A percentile compares a stretch with the other conserved stretches of the same genome.
These are phyloP conservation scores for Liasis olivaceus DNA, from an alignment of 2,797 vertebrate species.

Conservation along the genomic window DNA sequence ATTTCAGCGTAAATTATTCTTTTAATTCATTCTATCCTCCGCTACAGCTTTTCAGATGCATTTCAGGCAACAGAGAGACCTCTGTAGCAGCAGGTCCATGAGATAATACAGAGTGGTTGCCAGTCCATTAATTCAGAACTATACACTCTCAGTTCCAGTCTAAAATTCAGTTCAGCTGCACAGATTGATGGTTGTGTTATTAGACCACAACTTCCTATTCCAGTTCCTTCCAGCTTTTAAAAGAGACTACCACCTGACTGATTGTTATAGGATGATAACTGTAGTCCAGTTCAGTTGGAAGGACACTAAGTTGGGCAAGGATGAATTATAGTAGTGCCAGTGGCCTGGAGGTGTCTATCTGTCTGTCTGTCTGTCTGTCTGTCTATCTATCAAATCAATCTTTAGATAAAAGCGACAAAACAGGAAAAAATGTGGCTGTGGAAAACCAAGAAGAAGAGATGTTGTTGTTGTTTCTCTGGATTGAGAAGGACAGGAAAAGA, in stretches of 20 bases:
- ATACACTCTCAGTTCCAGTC: background rate
- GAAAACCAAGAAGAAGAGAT: background rate
- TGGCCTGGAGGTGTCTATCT: background rate
- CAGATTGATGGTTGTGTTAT: background rate
- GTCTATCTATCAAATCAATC: background rate
- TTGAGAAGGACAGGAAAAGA: constrained; percentile 45
- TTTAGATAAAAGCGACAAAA: constrained; percentile 17
- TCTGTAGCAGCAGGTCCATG: background rate
- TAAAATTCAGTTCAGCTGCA: background rate
- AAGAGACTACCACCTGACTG: background rate
- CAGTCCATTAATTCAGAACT: background rate
- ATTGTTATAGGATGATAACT: background rate
- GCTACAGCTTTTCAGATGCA: background rate
- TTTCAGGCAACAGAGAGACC: background rate
- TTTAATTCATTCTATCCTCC: background rate
- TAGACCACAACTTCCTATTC: background rate
- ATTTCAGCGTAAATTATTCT: background rate
- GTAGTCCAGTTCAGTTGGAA: background rate
- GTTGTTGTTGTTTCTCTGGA: constrained; percentile 46
- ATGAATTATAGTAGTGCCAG: background rate
- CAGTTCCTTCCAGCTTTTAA: background rate
- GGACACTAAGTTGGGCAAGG: background rate
- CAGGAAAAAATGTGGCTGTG: background rate
- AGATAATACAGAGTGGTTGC: background rate
- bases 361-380: no score